Percentiles rank a stretch among this genome's conserved stretches.
phyloP scores from a whole-genome alignment of 2,797 vertebrate genomes.

The Peromyscus melanophrys region DNA sequence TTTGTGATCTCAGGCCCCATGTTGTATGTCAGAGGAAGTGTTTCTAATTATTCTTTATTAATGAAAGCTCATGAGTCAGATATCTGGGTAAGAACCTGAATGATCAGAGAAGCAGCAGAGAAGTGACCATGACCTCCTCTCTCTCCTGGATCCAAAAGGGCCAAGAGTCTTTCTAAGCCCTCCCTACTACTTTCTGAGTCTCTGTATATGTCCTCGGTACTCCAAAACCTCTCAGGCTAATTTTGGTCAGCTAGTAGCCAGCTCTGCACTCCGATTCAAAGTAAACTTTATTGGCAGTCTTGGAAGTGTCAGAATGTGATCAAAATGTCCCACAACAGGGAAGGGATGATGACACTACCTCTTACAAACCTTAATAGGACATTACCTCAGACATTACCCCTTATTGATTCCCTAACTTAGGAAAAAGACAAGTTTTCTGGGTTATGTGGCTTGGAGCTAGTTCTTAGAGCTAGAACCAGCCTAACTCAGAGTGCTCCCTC shows the following conservation, averaged over 20 bases:
- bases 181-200: not conserved
- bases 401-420: not conserved
- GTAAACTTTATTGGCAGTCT: not conserved
- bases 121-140: not conserved
- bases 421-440: not conserved
- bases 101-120: not conserved
- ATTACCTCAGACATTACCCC: not conserved
- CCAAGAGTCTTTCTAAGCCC: not conserved
- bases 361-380: not conserved
- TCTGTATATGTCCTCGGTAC: not conserved
- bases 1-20: not conserved
- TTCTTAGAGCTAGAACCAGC: not conserved
- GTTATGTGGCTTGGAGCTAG: not conserved
- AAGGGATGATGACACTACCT: not conserved
- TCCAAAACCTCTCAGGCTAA: not conserved
- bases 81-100: not conserved
- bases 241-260: not conserved
- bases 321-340: not conserved
- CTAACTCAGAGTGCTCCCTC: not conserved
- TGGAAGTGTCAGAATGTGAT: not conserved
- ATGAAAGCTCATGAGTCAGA: not conserved
- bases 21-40: not conserved
- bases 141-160: not conserved
- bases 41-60: not conserved
- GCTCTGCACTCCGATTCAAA: not conserved